A percentile compares a stretch with the other conserved stretches of the same genome.
Conservation (phyloP, 2,797 vertebrate genomes). For the Rhincodon typus region DNA sequence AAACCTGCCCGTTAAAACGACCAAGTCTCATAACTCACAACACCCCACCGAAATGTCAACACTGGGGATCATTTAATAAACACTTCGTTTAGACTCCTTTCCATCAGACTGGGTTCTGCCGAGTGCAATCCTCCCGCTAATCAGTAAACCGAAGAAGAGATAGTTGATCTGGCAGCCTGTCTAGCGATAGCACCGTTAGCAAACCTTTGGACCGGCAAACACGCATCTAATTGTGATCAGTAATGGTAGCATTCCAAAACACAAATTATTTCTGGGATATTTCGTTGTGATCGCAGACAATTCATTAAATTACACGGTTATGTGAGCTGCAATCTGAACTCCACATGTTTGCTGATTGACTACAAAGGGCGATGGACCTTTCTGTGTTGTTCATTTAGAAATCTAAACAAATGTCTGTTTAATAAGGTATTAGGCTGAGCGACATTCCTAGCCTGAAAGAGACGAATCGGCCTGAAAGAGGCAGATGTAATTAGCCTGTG, state of each 20-base stretch:
- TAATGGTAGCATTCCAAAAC: conserved; percentile 10
- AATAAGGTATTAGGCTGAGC: conserved; percentile 28
- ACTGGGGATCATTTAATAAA: conserved; percentile 21
- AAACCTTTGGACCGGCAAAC: conserved; percentile 35
- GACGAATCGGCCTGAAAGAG: conserved; percentile 10
- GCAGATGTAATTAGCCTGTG: conserved; percentile 33
- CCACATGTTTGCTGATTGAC: conserved; percentile 1
- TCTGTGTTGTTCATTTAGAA: conserved; percentile 36
- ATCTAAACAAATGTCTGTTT: conserved; percentile 38
- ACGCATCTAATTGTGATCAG: background rate
- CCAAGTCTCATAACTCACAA: background rate
- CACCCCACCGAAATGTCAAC: background rate
- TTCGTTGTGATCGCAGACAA: background rate
- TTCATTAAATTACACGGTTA: conserved; percentile 8
- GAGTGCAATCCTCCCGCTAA: background rate
- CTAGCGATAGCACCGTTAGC: conserved; percentile 26
- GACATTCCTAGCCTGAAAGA: conserved; percentile 27
- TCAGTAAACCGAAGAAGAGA: conserved; percentile 14
- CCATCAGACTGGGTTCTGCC: background rate
- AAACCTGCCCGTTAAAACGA: background rate
- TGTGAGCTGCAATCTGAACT: conserved; percentile 23
- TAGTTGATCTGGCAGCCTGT: conserved; percentile 9
- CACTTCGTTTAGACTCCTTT: background rate
- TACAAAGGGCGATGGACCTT: conserved; percentile 2
- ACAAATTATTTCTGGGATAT: conserved; percentile 10